These are phyloP conservation scores for Osmerus eperlanus DNA, from an alignment of 2,113 vertebrate genomes.

Conservation along the genomic window DNA sequence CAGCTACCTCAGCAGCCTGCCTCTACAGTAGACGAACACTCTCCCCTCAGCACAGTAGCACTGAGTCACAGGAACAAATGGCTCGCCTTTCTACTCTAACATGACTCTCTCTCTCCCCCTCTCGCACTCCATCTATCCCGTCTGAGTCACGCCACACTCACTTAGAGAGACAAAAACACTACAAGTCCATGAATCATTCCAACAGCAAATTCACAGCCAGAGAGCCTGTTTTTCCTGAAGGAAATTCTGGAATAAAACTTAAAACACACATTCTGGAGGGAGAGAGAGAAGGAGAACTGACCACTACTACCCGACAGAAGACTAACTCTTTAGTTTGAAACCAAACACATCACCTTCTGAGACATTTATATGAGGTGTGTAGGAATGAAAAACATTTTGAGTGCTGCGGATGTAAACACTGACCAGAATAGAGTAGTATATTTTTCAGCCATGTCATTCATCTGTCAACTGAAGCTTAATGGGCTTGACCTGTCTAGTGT, in stretches of 20 bases:
- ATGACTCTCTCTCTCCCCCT: constrained; percentile 12
- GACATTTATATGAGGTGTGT: no score
- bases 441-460: no score
- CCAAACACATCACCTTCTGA: no score
- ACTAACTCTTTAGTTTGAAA: no score
- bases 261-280: no score
- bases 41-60: constrained; percentile 50
- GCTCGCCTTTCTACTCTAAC: constrained; percentile 33
- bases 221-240: constrained; percentile 25
- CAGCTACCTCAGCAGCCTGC: constrained; percentile 51
- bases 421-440: no score
- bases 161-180: constrained; percentile 25
- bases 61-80: constrained; percentile 60
- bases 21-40: constrained; percentile 36
- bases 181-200: constrained; percentile 40
- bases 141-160: constrained; percentile 43
- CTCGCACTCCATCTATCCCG: neutral
- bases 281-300: no score
- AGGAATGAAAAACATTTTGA: no score
- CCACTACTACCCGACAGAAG: no score
- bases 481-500: no score
- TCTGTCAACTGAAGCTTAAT: no score
- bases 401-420: no score
- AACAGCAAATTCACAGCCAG: constrained; percentile 19
- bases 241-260: constrained; percentile 31